These are phyloP conservation scores for Ceyx melanurus DNA, from an alignment of 2,113 vertebrate species.

Conservation along the genomic window DNA sequence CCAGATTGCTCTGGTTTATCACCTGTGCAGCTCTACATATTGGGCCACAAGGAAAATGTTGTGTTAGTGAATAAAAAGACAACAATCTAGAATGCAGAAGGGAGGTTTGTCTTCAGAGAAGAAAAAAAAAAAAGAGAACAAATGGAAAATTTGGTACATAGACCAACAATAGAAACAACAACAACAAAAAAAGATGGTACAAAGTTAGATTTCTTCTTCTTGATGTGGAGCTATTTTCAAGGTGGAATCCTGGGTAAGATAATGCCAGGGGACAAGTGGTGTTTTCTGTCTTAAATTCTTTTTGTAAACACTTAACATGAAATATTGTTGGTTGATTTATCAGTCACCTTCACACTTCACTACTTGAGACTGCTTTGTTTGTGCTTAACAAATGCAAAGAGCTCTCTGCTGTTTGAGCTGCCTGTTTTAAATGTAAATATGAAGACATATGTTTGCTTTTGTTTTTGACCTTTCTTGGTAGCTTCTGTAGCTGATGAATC, in stretches of 20 bases:
- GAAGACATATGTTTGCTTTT: slow-evolving; percentile 44
- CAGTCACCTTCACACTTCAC: slow-evolving; percentile 18
- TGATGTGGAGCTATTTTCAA: background rate
- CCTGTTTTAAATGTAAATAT: slow-evolving; percentile 51
- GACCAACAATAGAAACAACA: background rate
- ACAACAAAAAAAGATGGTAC: background rate
- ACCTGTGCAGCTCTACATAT: background rate
- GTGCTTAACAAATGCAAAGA: slow-evolving; percentile 30
- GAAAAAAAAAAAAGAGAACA: background rate
- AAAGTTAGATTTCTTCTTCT: background rate
- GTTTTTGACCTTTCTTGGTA: slow-evolving; percentile 31
- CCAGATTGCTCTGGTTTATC: background rate
- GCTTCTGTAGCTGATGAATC: slow-evolving; percentile 1
- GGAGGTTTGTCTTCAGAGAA: background rate
- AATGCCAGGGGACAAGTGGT: background rate
- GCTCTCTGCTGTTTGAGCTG: background rate
- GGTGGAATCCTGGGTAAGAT: background rate
- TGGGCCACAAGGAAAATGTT: background rate
- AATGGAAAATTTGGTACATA: background rate
- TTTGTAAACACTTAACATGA: slow-evolving; percentile 18
- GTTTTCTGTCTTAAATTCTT: background rate
- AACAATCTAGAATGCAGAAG: background rate
- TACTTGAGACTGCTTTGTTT: background rate
- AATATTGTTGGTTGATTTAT: slow-evolving; percentile 7
- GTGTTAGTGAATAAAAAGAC: accelerated